Base-by-base conservation (phyloP, 2,113 vertebrate species). In the Holacanthus passer region DNA sequence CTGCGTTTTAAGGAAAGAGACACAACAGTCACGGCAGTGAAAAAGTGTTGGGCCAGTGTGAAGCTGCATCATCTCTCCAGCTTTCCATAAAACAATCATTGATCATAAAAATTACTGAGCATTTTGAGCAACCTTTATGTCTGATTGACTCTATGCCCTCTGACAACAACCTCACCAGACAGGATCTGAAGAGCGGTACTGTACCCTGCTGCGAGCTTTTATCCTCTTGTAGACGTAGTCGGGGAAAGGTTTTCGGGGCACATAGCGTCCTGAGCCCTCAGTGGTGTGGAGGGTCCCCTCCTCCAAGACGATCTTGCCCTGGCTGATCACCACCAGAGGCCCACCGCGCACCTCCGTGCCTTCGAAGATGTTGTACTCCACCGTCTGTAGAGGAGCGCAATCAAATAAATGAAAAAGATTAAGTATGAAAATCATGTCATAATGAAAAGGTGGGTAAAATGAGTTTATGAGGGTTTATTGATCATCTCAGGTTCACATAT, bases 191-290 rank as follows among this genome's bases (percentile, higher is more conserved):
- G 20, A 9, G 29, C 8, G 24, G 32, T 1, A 8, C 0, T 17
- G 91, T 92, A 99, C 98, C 96, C 97, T 96, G 96, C 98, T 99
- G 94, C 98, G 94, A 3, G 98, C 98, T 70, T 99, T 99, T 96
- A 99, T 99, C 90, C 98, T 97, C 94, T 99, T 99, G 95, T 99
- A 99, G 3, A 99, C 98, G 0, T 96, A 97, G 94, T 99, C 98
- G 0, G 98, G 96, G 94, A 99, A 99, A 0, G 98, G 98, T 89
- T 99, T 99, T 73, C 98, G 96, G 77, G 95, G 91, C 66, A 99
- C 93, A 31, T 94, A 99, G 75, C 98, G 95, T 2, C 98, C 98
- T 0, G 96, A 98, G 10, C 98, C 98, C 89, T 99, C 98, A 0
- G 96, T 97, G 71, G 95, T 94, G 0, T 99, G 98, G 0, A 99